A percentile compares a stretch with the other conserved stretches of the same genome.
Evolutionary conservation across 2,113 vertebrate genomes (phyloP).

Genomic region (Mesocricetus auratus): DNA sequence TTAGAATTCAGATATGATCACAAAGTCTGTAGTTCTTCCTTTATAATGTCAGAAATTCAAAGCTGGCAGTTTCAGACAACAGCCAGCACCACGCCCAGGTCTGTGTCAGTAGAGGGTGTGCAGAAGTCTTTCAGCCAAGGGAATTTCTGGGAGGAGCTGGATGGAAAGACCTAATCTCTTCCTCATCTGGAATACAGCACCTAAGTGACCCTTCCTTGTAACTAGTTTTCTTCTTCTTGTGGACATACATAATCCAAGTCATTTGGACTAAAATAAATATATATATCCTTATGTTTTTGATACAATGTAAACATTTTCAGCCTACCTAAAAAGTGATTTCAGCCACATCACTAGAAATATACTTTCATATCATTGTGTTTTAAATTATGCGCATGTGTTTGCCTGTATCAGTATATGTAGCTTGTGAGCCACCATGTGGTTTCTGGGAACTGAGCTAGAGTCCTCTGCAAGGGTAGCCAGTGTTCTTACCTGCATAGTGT

Average conservation of each 20-base stretch:
- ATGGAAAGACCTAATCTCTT: neutral
- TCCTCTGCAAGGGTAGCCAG: neutral
- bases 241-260: neutral
- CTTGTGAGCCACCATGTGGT: neutral
- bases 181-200: neutral
- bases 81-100: accelerated
- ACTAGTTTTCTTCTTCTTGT: neutral
- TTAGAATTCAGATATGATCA: neutral
- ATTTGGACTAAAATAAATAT: neutral
- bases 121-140: neutral
- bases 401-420: neutral
- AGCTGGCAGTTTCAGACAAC: neutral
- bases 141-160: neutral
- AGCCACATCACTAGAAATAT: neutral
- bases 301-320: neutral
- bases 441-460: neutral
- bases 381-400: neutral
- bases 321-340: neutral
- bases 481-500: neutral
- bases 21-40: neutral
- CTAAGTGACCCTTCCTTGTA: neutral
- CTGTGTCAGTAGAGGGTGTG: neutral
- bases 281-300: neutral
- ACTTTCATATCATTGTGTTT: neutral
- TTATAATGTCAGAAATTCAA: neutral